Conservation (phyloP, 1,140 invertebrate species). For the Rhyzopertha dominica region DNA sequence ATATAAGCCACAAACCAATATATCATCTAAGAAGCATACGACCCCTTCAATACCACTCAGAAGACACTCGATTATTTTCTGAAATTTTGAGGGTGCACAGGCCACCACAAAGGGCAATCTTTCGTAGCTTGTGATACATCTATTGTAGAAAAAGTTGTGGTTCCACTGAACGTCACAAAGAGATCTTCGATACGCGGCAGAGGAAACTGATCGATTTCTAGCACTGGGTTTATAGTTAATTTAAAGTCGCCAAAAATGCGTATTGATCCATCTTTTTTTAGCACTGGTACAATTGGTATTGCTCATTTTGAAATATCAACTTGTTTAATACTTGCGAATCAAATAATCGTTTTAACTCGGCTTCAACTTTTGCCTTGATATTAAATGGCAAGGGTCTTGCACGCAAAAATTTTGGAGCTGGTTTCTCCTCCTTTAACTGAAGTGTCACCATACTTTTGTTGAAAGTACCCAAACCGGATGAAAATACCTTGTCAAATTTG, state of each 20-base stretch:
- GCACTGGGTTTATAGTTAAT: slow-evolving; percentile 41
- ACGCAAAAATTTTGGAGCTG: slow-evolving; percentile 30
- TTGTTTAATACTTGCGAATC: slow-evolving; percentile 17
- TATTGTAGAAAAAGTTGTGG: slow-evolving; percentile 28
- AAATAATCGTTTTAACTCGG: slow-evolving; percentile 23
- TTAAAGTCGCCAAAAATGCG: slow-evolving; percentile 25
- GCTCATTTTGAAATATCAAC: slow-evolving; percentile 21
- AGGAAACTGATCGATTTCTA: slow-evolving; percentile 35
- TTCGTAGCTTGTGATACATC: slow-evolving; percentile 33
- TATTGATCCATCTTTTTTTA: slow-evolving; percentile 33
- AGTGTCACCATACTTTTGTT: slow-evolving; percentile 9
- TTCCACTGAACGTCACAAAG: slow-evolving; percentile 28
- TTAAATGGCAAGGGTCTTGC: slow-evolving; percentile 32
- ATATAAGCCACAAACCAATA: too few relatives aligned
- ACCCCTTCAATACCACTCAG: slow-evolving; percentile 27
- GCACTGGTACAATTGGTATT: slow-evolving; percentile 26
- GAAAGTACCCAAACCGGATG: too few relatives aligned
- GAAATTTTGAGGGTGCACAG: slow-evolving; percentile 9
- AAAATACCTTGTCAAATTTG: too few relatives aligned
- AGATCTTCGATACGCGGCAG: slow-evolving; percentile 38
- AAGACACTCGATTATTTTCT: slow-evolving; percentile 10
- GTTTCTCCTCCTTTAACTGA: slow-evolving; percentile 10
- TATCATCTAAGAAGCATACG: too few relatives aligned
- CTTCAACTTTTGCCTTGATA: slow-evolving; percentile 25
- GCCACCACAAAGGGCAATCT: background rate